phyloP scores from a whole-genome alignment of 2,797 vertebrate genomes.

The Leptoclinus maculatus region DNA sequence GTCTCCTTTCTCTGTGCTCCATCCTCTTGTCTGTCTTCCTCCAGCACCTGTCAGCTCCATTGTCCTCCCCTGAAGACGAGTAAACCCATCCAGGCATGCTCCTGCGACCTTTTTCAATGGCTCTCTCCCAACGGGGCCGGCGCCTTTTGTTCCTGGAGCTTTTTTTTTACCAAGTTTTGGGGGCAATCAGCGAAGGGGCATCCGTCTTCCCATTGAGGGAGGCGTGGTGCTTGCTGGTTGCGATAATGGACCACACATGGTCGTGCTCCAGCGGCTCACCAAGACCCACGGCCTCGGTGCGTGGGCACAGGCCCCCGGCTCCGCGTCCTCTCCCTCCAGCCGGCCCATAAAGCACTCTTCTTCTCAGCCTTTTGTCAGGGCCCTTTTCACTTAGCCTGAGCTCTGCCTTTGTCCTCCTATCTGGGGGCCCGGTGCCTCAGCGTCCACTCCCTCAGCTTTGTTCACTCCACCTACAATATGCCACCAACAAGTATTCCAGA shows the following conservation, averaged over 20 bases:
- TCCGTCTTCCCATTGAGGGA: constrained; percentile 74
- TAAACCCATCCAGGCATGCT: constrained; percentile 64
- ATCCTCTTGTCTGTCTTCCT: constrained; percentile 57
- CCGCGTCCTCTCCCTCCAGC: constrained; percentile 49
- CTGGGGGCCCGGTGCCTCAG: constrained; percentile 70
- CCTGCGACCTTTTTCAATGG: constrained; percentile 64
- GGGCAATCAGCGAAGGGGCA: constrained; percentile 69
- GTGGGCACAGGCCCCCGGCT: constrained; percentile 59
- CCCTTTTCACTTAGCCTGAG: constrained; percentile 68
- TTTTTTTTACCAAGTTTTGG: constrained; percentile 66
- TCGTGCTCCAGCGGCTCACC: constrained; percentile 69
- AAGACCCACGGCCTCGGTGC: constrained; percentile 54
- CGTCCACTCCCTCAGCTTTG: constrained; percentile 75
- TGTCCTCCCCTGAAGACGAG: constrained; percentile 65
- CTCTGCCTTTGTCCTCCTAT: constrained; percentile 67
- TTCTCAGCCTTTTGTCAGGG: constrained; percentile 77
- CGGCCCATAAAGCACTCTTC: constrained; percentile 63
- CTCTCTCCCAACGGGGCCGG: constrained; percentile 49
- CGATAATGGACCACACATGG: constrained; percentile 86
- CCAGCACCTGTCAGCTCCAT: constrained; percentile 77
- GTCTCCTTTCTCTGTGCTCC: constrained; percentile 27
- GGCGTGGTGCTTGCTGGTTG: constrained; percentile 72
- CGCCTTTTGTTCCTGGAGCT: constrained; percentile 64
- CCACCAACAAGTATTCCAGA: constrained; percentile 80
- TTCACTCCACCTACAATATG: constrained; percentile 77